Evolutionary conservation across 2,797 vertebrate genomes (phyloP), one percentile per base, ranked within the genome.

Genomic region (Rachycentron canadum): DNA sequence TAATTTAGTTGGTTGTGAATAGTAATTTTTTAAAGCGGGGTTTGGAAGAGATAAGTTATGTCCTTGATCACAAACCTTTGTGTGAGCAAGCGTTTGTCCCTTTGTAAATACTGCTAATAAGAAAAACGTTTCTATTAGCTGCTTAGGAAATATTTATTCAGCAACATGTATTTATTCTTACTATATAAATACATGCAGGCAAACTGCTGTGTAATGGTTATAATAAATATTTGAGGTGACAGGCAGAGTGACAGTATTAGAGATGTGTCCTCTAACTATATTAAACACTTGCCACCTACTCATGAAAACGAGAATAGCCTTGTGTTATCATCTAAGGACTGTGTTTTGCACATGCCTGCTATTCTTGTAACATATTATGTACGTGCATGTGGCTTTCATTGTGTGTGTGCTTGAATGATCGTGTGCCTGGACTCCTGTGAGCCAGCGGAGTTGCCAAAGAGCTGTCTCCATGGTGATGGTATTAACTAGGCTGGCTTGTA

Each of bases 401-500:
- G 63, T 80, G 83, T 81, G 78, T 73, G 80, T 88, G 87, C 74
- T 77, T 88, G 81, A 81, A 79, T 81, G 89, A 88, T 88, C 47
- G 64, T 88, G 84, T 85, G 88, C 82, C 87, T 85, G 81, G 78
- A 77, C 85, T 92, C 79, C 84, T 90, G 90, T 89, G 86, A 91
- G 89, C 76, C 17, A 9, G 78, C 78, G 65, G 78, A 88, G 90
- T 91, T 93, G 91, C 92, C 89, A 87, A 86, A 89, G 90, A 88
- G 89, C 92, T 84, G 92, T 94, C 91, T 92, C 93, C 92, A 94
- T 95, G 93, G 94, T 91, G 92, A 94, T 90, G 71, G 89, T 91
- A 91, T 92, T 93, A 93, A 92, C 90, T 87, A 86, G 90, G 69
- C 90, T 89, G 88, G 87, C 84, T 87, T 81, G 87, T 76, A 83